Base-by-base conservation (phyloP, 2,888 invertebrate genomes). In the Monoplex corrugatus region DNA sequence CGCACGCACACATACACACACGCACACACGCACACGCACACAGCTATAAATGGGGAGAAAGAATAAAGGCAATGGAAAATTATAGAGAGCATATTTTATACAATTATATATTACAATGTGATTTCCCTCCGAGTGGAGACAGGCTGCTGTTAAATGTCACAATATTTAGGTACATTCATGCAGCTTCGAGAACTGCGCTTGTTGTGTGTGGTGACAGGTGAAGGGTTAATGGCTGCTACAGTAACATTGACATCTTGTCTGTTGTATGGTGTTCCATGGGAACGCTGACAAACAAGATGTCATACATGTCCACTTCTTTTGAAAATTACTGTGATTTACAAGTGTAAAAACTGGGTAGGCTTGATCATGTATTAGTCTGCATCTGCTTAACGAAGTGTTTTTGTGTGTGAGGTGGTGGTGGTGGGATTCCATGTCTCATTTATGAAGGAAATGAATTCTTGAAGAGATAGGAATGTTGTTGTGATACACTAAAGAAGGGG, bases 101-200 rank as follows among this genome's bases (percentile, higher is more conserved):
- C 50, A 8, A 13, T 19, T 19, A 50, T 19, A 50, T 50, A 13
- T 8, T 19, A 50, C 50, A 50, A 50, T 13, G 19, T 50, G 50
- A 19, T 50, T 8, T 19, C 50, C n/a, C n/a, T n/a, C n/a, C n/a
- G n/a, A n/a, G n/a, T n/a, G n/a, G 16, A 28, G 57, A 10, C 10
- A 10, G 57, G 19, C 57, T 23, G 57, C 57, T 23, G 10, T 57
- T 16, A 57, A 57, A 2, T 23, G 57, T 28, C 28, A 28, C 28
- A 10, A 57, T 57, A 5, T 5, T 57, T 5, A 57, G 10, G 57
- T 57, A 23, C 32, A 8, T 68, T 68, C 2, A 68, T 19, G 80
- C 80, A 80, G 80, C 43, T 80, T 80, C 80, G 43, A 80, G 80
- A 80, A 80, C 80, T 80, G 40, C 80, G 28, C 80, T 43, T 80